Base-by-base conservation (phyloP, 2,888 invertebrate genomes). In the Parasteatoda lunata region DNA sequence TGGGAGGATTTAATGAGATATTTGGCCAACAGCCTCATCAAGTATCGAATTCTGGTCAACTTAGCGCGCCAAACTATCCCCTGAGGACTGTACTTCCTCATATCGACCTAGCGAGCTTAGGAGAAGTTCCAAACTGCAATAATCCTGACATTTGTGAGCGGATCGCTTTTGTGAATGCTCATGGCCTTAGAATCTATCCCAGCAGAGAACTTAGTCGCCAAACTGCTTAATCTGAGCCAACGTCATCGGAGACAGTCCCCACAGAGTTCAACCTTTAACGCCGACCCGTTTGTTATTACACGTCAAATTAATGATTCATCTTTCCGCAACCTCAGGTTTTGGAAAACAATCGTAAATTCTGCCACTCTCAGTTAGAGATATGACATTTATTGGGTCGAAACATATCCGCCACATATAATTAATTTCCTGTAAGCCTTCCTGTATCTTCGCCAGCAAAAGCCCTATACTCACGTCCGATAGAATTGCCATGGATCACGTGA, bases 321-420 rank as follows among this genome's bases (percentile, higher is more conserved):
- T 59, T 30, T n/a, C 59, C 4, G 59, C 59, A 59, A 59, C 59
- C 59, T 59, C 59, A 59, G 59, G n/a, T 59, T 59, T 59, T n/a
- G 30, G 59, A 59, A n/a, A 59, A 59, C 59, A 59, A 59, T 59
- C 59, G 59, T 7, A 9, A n/a, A 59, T 59, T 59, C 54, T 45
- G 52, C 73, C 73, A 54, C 45, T 54, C 13, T 48, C 54, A 30
- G 30, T 30, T 30, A 30, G 45, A 73, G 52, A 13, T 7, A 52
- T 73, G 73, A 73, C 73, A 73, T 52, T 73, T 73, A 73, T 73
- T 73, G 52, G 73, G 54, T 52, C 45, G 73, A 54, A 73, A 73
- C 73, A 73, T 45, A 73, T 73, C 73, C 73, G 73, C 73, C 11
- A 5, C 73, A 45, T 45, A 45, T 73, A 73, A 73, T 73, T 73